phyloP scores from a whole-genome alignment of 2,888 invertebrate species.

The Antheraea assamensis region DNA sequence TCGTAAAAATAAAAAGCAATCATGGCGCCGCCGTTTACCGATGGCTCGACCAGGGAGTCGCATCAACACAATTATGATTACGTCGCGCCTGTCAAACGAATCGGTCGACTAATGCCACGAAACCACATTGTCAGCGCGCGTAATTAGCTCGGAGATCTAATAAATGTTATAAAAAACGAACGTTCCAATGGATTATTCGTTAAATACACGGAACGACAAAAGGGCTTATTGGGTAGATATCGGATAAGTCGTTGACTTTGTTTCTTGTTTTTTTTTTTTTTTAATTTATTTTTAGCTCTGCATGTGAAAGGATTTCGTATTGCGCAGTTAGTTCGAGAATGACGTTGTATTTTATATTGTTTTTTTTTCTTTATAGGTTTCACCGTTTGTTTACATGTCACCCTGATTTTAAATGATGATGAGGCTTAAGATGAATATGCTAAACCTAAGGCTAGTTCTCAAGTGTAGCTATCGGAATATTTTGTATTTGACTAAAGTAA shows the following conservation, averaged over 20 bases:
- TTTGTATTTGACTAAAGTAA: no score
- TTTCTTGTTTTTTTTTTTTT: slow-evolving; percentile 5
- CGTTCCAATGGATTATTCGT: not conserved
- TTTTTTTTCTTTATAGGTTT: not conserved
- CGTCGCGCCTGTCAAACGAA: slow-evolving; percentile 49
- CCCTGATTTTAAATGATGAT: not conserved
- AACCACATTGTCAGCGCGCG: slow-evolving; percentile 55
- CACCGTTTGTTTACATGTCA: not conserved
- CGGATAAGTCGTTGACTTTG: not conserved
- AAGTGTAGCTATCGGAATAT: no score
- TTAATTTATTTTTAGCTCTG: slow-evolving; percentile 9
- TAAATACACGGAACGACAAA: not conserved
- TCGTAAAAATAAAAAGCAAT: slow-evolving; percentile 39
- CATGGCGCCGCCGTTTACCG: slow-evolving; percentile 61
- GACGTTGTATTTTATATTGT: not conserved
- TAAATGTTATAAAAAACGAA: not conserved
- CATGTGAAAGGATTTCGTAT: slow-evolving; percentile 4
- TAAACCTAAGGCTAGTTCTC: no score
- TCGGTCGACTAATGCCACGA: slow-evolving; percentile 50
- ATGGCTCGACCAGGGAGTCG: slow-evolving; percentile 39
- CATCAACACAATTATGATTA: slow-evolving; percentile 55
- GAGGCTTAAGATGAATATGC: not conserved
- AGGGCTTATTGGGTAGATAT: not conserved
- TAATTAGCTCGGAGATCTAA: slow-evolving; percentile 52
- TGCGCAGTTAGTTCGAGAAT: slow-evolving; percentile 11